Evolutionary conservation across 2,113 vertebrate species (phyloP).

Genomic region (Psammodynastes pulverulentus): DNA sequence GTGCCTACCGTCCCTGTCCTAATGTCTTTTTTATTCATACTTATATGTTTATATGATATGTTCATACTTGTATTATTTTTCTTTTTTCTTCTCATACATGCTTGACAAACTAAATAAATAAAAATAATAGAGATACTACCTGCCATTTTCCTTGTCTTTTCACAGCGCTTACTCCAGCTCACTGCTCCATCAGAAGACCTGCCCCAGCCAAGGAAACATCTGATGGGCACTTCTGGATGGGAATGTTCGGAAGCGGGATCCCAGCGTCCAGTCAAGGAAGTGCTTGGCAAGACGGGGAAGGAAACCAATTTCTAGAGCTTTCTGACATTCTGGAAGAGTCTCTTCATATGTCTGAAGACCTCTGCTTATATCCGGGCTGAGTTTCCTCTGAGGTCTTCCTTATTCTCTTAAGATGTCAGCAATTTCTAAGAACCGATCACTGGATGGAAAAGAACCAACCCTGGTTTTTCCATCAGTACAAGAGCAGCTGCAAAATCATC

Average conservation of each 20-base stretch:
- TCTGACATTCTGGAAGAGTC: background rate
- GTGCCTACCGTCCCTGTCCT: too few species aligned
- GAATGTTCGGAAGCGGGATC: background rate
- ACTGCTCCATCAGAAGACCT: constrained; percentile 65
- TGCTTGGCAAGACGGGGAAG: constrained; percentile 61
- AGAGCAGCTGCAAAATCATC: background rate
- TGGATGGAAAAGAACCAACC: background rate
- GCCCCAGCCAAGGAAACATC: constrained; percentile 49
- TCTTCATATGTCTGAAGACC: constrained; percentile 15
- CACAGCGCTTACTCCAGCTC: constrained; percentile 68
- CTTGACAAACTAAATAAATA: too few species aligned
- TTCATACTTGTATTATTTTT: too few species aligned
- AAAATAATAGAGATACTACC: constrained; percentile 23
- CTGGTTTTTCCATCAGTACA: background rate
- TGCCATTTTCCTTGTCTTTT: constrained; percentile 27
- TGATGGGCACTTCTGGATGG: fast-evolving
- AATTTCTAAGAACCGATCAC: background rate
- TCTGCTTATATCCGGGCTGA: constrained; percentile 25
- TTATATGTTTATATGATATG: too few species aligned
- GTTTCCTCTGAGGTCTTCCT: background rate
- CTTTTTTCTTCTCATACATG: too few species aligned
- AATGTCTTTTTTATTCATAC: too few species aligned
- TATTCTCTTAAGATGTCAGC: constrained; percentile 1
- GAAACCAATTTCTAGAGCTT: constrained; percentile 68
- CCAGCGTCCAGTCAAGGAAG: constrained; percentile 33